A percentile compares a stretch with the other conserved stretches of the same genome.
Conservation (phyloP, 1,140 invertebrate species). For the Drosophila azteca region DNA sequence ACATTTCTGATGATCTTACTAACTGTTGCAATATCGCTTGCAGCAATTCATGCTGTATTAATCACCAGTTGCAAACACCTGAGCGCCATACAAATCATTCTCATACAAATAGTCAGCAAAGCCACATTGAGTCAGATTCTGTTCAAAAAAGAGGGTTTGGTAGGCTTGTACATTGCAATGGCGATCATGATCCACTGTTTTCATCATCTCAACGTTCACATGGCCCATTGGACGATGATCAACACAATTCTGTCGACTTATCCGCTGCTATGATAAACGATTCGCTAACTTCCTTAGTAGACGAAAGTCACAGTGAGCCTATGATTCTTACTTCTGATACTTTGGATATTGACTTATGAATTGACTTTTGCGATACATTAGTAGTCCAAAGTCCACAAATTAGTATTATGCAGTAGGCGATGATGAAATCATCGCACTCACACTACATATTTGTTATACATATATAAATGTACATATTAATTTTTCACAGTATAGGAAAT, state of each 20-base stretch:
- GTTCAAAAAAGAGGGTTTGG: conserved; percentile 20
- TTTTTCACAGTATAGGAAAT: too few relatives aligned
- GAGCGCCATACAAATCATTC: conserved; percentile 13
- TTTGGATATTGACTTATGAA: conserved; percentile 70
- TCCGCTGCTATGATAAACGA: conserved; percentile 64
- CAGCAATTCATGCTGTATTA: conserved; percentile 16
- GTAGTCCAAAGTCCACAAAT: too few relatives aligned
- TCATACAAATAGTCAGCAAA: conserved; percentile 8
- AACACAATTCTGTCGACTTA: conserved; percentile 56
- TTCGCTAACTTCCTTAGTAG: conserved; percentile 60
- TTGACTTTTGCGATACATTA: background rate
- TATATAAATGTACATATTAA: too few relatives aligned
- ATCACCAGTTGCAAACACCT: conserved; percentile 39
- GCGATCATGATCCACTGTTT: conserved; percentile 74
- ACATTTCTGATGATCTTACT: conserved; percentile 1
- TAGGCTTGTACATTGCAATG: conserved; percentile 39
- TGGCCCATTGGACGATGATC: conserved; percentile 54
- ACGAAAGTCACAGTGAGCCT: conserved; percentile 56
- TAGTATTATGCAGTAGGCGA: too few relatives aligned
- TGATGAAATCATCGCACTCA: too few relatives aligned
- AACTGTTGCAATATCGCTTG: conserved; percentile 27
- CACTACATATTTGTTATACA: too few relatives aligned
- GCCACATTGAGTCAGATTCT: conserved; percentile 26
- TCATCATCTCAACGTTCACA: conserved; percentile 84
- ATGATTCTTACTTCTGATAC: conserved; percentile 65